These are phyloP conservation scores for Zaprionus vittiger DNA, from an alignment of 1,140 invertebrate species.

Conservation along the genomic window DNA sequence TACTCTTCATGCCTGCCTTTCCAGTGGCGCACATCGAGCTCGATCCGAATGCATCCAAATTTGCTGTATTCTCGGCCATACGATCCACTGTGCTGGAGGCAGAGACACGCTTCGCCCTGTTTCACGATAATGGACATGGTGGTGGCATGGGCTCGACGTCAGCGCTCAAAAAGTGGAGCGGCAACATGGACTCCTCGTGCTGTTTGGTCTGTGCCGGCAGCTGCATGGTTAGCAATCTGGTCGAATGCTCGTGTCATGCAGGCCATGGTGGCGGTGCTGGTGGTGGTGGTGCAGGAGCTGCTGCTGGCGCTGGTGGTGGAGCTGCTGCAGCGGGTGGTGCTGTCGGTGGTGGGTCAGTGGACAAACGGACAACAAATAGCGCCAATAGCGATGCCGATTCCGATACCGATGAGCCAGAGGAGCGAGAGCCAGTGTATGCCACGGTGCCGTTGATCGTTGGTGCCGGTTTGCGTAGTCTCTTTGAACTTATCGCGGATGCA, in stretches of 20 bases:
- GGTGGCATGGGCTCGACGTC: constrained; percentile 5
- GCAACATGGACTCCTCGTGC: constrained; percentile 61
- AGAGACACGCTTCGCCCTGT: constrained; percentile 77
- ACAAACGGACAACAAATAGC: constrained; percentile 56
- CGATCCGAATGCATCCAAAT: constrained; percentile 83
- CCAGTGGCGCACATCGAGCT: constrained; percentile 81
- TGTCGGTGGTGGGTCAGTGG: constrained; percentile 7
- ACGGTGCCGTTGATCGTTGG: constrained; percentile 91
- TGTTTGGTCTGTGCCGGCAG: constrained; percentile 73
- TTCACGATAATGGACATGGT: constrained; percentile 61
- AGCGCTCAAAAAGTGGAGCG: constrained; percentile 56
- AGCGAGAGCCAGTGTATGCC: constrained; percentile 71
- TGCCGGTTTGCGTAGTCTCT: constrained; percentile 94
- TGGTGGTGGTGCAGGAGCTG: constrained; percentile 24
- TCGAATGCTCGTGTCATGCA: constrained; percentile 78
- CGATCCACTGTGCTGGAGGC: constrained; percentile 79
- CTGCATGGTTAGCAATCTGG: constrained; percentile 71
- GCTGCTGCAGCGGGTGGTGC: background rate
- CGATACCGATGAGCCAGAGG: constrained; percentile 73
- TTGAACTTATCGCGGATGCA: constrained; percentile 95
- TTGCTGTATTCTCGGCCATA: constrained; percentile 82
- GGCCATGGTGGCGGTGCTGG: constrained; percentile 26
- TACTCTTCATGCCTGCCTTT: constrained; percentile 70
- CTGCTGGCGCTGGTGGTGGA: constrained; percentile 1
- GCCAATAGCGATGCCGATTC: constrained; percentile 80